Conservation (phyloP, 2,113 vertebrate genomes). For the Electrona antarctica region DNA sequence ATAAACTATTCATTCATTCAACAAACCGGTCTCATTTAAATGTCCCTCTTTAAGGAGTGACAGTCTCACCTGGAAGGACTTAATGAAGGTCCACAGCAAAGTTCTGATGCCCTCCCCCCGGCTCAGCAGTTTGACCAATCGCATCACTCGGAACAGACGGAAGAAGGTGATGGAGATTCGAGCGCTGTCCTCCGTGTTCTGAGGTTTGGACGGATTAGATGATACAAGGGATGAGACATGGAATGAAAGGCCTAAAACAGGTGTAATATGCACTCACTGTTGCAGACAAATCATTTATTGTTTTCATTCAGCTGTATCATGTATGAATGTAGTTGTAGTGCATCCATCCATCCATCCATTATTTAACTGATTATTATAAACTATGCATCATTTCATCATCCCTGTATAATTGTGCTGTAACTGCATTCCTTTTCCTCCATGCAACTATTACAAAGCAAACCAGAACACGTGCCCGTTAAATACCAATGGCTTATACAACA, state of each 20-base stretch:
- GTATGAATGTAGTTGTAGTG: constrained; percentile 1
- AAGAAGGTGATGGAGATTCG: constrained; percentile 99
- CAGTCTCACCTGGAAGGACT: constrained; percentile 93
- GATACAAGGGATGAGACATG: not conserved
- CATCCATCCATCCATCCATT: constrained; percentile 18
- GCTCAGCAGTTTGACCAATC: constrained; percentile 96
- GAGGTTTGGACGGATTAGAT: constrained; percentile 26
- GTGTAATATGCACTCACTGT: not conserved
- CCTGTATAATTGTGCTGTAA: too few species aligned
- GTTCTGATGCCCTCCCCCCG: constrained; percentile 97
- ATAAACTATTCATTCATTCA: too few species aligned
- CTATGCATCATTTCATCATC: too few species aligned
- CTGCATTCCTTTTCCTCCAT: too few species aligned
- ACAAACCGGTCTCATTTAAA: too few species aligned
- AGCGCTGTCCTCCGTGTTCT: constrained; percentile 97
- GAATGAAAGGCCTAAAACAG: constrained; percentile 16
- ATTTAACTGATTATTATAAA: not conserved
- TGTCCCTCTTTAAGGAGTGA: too few species aligned
- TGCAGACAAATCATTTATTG: not conserved
- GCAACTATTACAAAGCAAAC: too few species aligned
- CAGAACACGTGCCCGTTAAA: too few species aligned
- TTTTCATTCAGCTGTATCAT: not conserved
- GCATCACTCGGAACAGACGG: constrained; percentile 98
- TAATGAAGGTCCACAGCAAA: constrained; percentile 97
- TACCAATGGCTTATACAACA: too few species aligned